Conservation (phyloP, 2,113 vertebrate genomes). For the Tiliqua scincoides region DNA sequence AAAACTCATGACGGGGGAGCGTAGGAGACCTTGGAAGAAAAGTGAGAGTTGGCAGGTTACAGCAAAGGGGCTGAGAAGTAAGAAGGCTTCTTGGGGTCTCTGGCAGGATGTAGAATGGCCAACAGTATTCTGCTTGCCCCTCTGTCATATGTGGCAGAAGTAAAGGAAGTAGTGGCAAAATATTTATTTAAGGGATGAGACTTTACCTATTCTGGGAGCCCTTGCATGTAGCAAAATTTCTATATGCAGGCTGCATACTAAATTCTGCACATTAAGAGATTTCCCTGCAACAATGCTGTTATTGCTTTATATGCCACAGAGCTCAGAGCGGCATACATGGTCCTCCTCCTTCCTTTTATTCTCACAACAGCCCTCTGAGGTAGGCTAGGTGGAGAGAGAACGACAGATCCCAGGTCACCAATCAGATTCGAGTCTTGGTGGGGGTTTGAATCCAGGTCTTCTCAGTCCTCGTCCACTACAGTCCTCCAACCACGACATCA, state of each 20-base stretch:
- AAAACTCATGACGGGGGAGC: constrained; percentile 7
- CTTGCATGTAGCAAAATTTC: background rate
- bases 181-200: background rate
- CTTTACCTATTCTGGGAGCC: background rate
- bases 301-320: background rate
- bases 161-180: background rate
- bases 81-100: background rate
- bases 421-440: background rate
- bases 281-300: background rate
- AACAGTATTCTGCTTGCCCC: background rate
- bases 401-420: background rate
- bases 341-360: background rate
- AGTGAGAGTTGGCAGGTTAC: background rate
- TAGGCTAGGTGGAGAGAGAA: background rate
- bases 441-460: background rate
- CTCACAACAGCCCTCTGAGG: background rate
- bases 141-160: background rate
- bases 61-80: background rate
- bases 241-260: background rate
- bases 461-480: background rate
- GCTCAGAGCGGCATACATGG: no score
- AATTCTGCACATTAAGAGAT: background rate
- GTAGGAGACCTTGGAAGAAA: background rate
- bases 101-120: background rate
- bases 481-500: background rate